These are phyloP conservation scores for Gortyna flavago DNA, from an alignment of 2,888 invertebrate genomes.

Conservation along the genomic window DNA sequence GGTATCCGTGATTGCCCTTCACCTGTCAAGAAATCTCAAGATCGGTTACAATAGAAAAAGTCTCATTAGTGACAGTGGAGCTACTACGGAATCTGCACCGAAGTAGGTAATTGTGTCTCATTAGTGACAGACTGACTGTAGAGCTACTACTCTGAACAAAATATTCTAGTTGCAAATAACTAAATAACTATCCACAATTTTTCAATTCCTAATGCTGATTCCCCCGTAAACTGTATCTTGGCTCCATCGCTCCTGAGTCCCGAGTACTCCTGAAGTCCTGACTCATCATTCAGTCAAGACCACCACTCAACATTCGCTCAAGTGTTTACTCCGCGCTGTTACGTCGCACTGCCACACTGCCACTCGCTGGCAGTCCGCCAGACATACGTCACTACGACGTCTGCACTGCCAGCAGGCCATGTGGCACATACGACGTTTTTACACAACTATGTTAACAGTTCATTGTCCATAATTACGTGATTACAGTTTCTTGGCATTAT, in stretches of 20 bases:
- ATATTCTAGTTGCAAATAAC: background rate
- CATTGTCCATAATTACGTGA: conserved; percentile 51
- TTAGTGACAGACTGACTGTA: too few relatives aligned
- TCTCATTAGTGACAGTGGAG: too few relatives aligned
- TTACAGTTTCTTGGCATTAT: conserved; percentile 49
- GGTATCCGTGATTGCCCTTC: too few relatives aligned
- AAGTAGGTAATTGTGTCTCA: too few relatives aligned
- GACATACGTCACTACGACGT: conserved; percentile 50
- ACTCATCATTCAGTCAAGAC: too few relatives aligned
- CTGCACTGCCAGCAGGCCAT: conserved; percentile 26
- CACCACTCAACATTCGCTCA: conserved; percentile 35
- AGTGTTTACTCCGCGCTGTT: conserved; percentile 50
- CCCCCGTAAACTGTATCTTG: conserved; percentile 2
- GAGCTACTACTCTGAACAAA: conserved; percentile 2
- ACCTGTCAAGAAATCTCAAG: too few relatives aligned
- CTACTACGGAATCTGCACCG: background rate
- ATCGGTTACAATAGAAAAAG: too few relatives aligned
- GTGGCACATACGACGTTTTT: conserved; percentile 35
- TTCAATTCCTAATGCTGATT: background rate
- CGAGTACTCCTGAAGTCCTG: conserved; percentile 50
- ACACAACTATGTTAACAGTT: conserved; percentile 44
- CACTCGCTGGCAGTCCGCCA: conserved; percentile 59
- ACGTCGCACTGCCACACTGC: conserved; percentile 39
- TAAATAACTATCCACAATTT: background rate
- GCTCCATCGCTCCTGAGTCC: conserved; percentile 27